These are phyloP conservation scores for Penaeus vannamei DNA, from an alignment of 1,140 invertebrate genomes.

Conservation along the genomic window DNA sequence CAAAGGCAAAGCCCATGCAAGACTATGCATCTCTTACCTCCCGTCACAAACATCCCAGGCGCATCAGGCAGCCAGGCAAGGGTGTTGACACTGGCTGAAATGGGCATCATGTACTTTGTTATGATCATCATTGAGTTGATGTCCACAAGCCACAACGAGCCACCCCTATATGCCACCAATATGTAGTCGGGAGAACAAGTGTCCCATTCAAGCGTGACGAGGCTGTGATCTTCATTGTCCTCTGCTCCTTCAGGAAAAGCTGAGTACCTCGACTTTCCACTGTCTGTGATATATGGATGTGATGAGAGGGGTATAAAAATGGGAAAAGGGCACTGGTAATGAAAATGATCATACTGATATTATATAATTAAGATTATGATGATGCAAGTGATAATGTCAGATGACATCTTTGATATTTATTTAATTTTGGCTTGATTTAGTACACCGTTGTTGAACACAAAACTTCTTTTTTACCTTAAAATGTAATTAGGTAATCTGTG, in stretches of 20 bases:
- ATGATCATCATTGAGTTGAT: conserved; percentile 70
- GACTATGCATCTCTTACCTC: conserved; percentile 26
- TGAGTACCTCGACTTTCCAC: conserved; percentile 63
- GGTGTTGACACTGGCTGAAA: conserved; percentile 71
- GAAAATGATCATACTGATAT: too few relatives aligned
- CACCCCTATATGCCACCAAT: conserved; percentile 70
- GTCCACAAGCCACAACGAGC: conserved; percentile 72
- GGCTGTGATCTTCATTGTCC: conserved; percentile 65
- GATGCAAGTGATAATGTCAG: too few relatives aligned
- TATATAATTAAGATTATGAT: too few relatives aligned
- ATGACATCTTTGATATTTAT: too few relatives aligned
- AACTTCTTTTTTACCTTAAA: too few relatives aligned
- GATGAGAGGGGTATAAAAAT: not conserved
- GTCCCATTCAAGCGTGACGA: conserved; percentile 73
- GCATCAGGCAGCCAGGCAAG: conserved; percentile 73
- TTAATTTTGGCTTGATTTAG: too few relatives aligned
- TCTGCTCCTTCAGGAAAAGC: conserved; percentile 52
- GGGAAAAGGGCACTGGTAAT: not conserved
- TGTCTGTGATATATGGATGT: conserved; percentile 45
- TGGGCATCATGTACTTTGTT: conserved; percentile 71
- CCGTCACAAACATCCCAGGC: conserved; percentile 74
- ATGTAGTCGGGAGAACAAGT: conserved; percentile 73
- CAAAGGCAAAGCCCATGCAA: not conserved
- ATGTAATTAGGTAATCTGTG: too few relatives aligned
- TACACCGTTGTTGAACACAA: too few relatives aligned